Evolutionary conservation across 2,797 vertebrate genomes (phyloP).

Genomic region (Falco cherrug): DNA sequence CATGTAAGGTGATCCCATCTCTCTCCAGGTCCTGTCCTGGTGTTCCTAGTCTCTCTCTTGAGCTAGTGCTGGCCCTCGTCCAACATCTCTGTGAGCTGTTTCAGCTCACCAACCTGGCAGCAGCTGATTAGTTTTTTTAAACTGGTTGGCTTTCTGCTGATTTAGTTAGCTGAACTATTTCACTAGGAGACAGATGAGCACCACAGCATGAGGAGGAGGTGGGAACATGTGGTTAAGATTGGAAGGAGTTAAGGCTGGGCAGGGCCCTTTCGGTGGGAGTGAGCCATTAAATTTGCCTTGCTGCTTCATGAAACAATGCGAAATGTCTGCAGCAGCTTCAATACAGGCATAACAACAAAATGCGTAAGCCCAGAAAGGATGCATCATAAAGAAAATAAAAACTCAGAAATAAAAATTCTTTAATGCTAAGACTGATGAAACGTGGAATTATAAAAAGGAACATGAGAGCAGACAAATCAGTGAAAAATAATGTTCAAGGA

Average conservation of each 20-base stretch:
- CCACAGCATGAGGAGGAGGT: not conserved
- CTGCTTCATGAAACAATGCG: not conserved
- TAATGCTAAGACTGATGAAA: not conserved
- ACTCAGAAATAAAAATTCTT: not conserved
- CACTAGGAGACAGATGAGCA: not conserved
- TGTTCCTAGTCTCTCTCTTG: not conserved
- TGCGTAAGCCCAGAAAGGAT: not conserved
- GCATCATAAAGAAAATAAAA: not conserved
- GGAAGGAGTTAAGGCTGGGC: not conserved
- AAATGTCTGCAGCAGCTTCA: not conserved
- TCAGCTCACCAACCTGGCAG: not conserved
- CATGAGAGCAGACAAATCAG: not conserved
- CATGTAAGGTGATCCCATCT: not conserved
- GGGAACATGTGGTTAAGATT: not conserved
- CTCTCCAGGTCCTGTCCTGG: not conserved
- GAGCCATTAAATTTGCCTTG: not conserved
- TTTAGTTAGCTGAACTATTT: constrained; percentile 15
- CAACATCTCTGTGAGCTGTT: not conserved
- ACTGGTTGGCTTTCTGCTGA: not conserved
- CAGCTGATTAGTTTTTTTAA: not conserved
- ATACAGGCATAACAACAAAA: not conserved
- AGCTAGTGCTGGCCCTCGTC: not conserved
- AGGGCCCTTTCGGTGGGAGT: not conserved
- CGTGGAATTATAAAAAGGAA: not conserved
- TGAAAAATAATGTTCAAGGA: not conserved